phyloP scores from a whole-genome alignment of 2,113 vertebrate genomes.

The Ammodytes dubius region DNA sequence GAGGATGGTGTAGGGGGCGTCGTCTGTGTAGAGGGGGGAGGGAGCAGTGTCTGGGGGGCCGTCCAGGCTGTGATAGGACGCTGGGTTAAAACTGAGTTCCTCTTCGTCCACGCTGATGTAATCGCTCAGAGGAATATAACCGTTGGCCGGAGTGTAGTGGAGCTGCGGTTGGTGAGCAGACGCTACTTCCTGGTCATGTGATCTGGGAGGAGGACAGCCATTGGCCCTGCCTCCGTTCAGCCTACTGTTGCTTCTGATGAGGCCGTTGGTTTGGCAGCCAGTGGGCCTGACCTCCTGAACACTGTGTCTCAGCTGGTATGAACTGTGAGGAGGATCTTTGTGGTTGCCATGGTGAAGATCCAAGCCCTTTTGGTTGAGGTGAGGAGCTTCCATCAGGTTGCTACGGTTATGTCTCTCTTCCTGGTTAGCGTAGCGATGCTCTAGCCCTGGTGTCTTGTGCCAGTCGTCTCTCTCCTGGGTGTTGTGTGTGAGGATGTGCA shows the following conservation, averaged over 20 bases:
- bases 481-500: background rate
- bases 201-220: background rate
- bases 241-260: background rate
- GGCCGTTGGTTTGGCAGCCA: background rate
- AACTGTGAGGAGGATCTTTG: background rate
- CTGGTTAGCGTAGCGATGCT: background rate
- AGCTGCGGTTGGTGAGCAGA: constrained; percentile 32
- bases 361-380: constrained; percentile 7
- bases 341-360: constrained; percentile 12
- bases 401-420: constrained; percentile 17
- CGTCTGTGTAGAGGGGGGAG: constrained; percentile 45
- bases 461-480: background rate
- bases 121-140: constrained; percentile 57
- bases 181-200: constrained; percentile 46
- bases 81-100: constrained; percentile 17
- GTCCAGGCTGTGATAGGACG: background rate
- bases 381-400: constrained; percentile 21
- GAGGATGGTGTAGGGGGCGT: constrained; percentile 77
- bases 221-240: constrained; percentile 1
- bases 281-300: constrained; percentile 3
- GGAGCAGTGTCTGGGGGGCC: constrained; percentile 1
- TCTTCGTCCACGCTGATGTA: constrained; percentile 61
- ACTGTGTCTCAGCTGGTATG: background rate
- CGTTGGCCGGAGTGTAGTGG: constrained; percentile 63
- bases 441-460: background rate